Conservation (phyloP, 2,797 vertebrate species). For the Octomys mimax region DNA sequence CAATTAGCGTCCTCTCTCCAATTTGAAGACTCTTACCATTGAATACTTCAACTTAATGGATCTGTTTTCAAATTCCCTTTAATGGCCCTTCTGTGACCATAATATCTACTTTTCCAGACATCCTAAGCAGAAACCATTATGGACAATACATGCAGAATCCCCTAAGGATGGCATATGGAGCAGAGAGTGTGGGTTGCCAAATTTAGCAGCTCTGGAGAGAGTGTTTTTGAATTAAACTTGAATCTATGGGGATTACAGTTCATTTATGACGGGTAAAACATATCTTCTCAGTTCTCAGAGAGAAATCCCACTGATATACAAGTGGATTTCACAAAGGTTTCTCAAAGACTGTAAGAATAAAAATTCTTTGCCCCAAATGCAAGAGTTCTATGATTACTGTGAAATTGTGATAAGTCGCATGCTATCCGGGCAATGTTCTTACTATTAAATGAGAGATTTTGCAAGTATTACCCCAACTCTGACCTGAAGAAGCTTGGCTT, state of each 20-base stretch:
- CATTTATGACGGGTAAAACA: constrained; percentile 80
- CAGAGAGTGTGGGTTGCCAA: constrained; percentile 75
- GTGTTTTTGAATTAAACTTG: constrained; percentile 81
- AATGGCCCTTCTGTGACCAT: constrained; percentile 80
- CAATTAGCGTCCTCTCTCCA: constrained; percentile 71
- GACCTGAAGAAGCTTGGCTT: constrained; percentile 5
- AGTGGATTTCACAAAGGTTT: constrained; percentile 70
- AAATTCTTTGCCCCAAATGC: constrained; percentile 49
- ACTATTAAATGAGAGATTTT: constrained; percentile 11
- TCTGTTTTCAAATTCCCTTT: constrained; percentile 85
- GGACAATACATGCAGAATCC: constrained; percentile 76
- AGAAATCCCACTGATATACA: constrained; percentile 78
- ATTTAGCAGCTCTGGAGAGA: constrained; percentile 82
- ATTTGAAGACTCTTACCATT: constrained; percentile 68
- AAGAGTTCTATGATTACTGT: constrained; percentile 43
- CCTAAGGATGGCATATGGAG: constrained; percentile 75
- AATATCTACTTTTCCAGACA: constrained; percentile 81
- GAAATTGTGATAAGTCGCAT: constrained; percentile 21
- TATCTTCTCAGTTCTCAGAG: constrained; percentile 77
- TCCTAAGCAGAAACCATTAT: constrained; percentile 81
- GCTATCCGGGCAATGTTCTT: constrained; percentile 48
- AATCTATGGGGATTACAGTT: constrained; percentile 72
- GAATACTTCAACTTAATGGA: constrained; percentile 78
- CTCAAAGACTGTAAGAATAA: constrained; percentile 34
- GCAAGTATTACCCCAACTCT: neutral